Conservation (phyloP, 2,113 vertebrate species). For the Micromys minutus region DNA sequence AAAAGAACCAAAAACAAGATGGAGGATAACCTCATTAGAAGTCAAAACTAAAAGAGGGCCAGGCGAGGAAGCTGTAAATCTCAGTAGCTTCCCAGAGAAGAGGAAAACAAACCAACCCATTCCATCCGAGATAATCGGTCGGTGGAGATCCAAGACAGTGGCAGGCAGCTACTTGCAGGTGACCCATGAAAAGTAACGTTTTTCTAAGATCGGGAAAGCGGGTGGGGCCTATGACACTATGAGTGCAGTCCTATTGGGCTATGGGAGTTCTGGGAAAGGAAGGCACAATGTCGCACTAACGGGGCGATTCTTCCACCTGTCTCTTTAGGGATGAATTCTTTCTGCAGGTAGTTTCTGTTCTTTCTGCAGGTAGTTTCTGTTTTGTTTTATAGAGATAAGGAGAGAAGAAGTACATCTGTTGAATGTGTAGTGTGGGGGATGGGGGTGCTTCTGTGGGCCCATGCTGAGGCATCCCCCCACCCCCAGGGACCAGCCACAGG, state of each 20-base stretch:
- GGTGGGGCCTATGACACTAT: neutral
- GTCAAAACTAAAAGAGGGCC: neutral
- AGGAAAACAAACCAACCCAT: neutral
- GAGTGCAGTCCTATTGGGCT: neutral
- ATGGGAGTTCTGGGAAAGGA: neutral
- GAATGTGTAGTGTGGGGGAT: too few species aligned
- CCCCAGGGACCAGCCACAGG: too few species aligned
- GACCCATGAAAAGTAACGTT: too few species aligned
- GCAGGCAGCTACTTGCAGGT: neutral
- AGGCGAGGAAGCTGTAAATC: neutral
- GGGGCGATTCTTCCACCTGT: neutral
- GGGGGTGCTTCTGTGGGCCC: too few species aligned
- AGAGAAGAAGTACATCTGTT: too few species aligned
- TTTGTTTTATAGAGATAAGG: too few species aligned
- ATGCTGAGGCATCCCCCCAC: too few species aligned
- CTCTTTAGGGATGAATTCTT: neutral
- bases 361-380: too few species aligned
- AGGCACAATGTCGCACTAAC: neutral
- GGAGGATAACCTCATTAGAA: neutral
- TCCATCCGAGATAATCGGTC: too few species aligned
- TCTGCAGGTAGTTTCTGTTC: neutral
- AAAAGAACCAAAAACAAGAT: neutral
- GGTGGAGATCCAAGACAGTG: neutral
- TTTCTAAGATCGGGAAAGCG: neutral
- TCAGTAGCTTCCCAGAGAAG: neutral